These are phyloP conservation scores for Lytechinus pictus DNA, from an alignment of 35 echinoderm and acorn worm species.

Conservation along the genomic window DNA sequence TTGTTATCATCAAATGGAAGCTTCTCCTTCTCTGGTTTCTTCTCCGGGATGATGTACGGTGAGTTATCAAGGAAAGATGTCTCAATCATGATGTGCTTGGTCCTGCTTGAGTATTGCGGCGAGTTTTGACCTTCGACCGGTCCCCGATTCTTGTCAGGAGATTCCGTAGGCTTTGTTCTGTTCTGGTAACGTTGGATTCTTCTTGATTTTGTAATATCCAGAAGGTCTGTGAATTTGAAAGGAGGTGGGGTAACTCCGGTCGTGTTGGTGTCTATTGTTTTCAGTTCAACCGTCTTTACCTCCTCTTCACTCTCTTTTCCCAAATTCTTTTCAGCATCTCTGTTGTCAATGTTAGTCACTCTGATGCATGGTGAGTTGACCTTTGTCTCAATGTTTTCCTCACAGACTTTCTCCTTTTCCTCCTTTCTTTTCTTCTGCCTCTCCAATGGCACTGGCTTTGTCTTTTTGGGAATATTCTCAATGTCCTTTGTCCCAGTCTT, in stretches of 20 bases:
- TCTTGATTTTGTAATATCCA: conserved; percentile 23
- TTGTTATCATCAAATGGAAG: conserved; percentile 50
- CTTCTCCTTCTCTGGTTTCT: conserved; percentile 39
- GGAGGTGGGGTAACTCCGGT: conserved; percentile 19
- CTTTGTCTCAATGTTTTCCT: not conserved
- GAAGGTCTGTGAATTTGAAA: conserved; percentile 43
- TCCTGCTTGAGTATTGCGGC: not conserved
- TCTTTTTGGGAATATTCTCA: not conserved
- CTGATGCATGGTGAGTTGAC: not conserved
- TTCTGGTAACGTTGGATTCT: conserved; percentile 17
- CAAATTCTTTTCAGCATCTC: not conserved
- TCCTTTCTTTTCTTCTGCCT: conserved; percentile 16
- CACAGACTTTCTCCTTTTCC: conserved; percentile 24
- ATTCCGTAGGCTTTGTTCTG: not conserved
- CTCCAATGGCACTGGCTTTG: not conserved
- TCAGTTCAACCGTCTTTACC: not conserved
- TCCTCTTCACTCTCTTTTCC: not conserved
- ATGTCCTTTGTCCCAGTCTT: not conserved
- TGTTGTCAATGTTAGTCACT: conserved; percentile 27
- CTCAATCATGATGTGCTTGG: conserved; percentile 54
- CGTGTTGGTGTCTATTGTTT: not conserved
- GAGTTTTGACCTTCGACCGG: not conserved
- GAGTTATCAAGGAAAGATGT: conserved; percentile 59
- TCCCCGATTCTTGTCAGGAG: not conserved
- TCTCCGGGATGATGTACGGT: conserved; percentile 35